These are phyloP conservation scores for Lasaia peninsularis DNA, from an alignment of 1,140 invertebrate genomes.

Conservation along the genomic window DNA sequence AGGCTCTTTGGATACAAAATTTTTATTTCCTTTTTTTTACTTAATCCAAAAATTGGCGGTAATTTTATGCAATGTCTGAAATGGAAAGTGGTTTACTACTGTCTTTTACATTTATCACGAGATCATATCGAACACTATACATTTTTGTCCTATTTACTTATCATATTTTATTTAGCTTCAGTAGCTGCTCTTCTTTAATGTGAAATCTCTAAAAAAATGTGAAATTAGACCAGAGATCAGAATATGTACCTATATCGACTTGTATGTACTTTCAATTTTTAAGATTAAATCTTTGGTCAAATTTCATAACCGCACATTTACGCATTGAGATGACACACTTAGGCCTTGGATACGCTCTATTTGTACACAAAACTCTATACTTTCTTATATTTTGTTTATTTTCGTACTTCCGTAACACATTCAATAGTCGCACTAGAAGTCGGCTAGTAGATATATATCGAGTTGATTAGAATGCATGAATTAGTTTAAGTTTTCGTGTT, in stretches of 20 bases:
- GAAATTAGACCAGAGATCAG: not conserved
- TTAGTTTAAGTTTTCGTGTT: not conserved
- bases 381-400: not conserved
- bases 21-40: slow-evolving; percentile 24
- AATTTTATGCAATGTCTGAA: slow-evolving; percentile 43
- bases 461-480: not conserved
- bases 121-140: slow-evolving; percentile 19
- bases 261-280: no score
- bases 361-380: not conserved
- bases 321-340: not conserved
- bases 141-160: slow-evolving; percentile 21
- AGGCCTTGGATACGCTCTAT: not conserved
- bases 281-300: no score
- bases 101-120: slow-evolving; percentile 9
- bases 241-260: not conserved
- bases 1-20: slow-evolving; percentile 35
- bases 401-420: not conserved
- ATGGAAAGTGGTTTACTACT: slow-evolving; percentile 46
- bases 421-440: not conserved
- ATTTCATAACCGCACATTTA: not conserved
- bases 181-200: slow-evolving; percentile 1
- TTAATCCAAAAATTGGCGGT: slow-evolving; percentile 41
- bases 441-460: not conserved
- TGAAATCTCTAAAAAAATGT: slow-evolving; percentile 1
- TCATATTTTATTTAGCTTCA: slow-evolving; percentile 24